A percentile compares a stretch with the other conserved stretches of the same genome.
These are phyloP conservation scores for Dendrocincla fuliginosa DNA, from an alignment of 2,797 vertebrate genomes.

Conservation along the genomic window DNA sequence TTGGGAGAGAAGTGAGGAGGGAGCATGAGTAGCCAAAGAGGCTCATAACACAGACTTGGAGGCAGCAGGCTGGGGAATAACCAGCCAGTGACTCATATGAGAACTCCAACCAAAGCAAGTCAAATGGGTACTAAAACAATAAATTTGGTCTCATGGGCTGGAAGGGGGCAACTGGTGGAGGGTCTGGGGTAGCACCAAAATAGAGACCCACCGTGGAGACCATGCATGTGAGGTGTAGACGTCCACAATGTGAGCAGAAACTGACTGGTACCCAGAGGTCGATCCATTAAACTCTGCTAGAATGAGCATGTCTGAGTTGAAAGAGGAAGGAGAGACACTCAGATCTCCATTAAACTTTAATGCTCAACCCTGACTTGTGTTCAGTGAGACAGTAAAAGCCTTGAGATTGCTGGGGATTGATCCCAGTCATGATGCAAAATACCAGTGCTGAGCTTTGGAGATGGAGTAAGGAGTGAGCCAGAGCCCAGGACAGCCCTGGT, in stretches of 20 bases:
- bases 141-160: neutral
- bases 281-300: neutral
- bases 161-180: neutral
- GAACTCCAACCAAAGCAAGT: neutral
- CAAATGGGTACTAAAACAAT: neutral
- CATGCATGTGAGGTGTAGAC: accelerated
- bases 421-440: neutral
- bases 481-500: neutral
- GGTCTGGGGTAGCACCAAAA: neutral
- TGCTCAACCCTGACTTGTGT: neutral
- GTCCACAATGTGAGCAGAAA: neutral
- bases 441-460: neutral
- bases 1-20: neutral
- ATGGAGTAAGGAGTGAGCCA: neutral
- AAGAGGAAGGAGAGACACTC: neutral
- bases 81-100: accelerated
- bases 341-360: slow-evolving; percentile 16
- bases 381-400: neutral
- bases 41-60: neutral
- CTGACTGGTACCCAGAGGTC: neutral
- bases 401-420: neutral
- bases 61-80: neutral
- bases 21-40: neutral
- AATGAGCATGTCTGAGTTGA: neutral
- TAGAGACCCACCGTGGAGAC: neutral